Conservation (phyloP, 2,113 vertebrate genomes). For the Theristicus caerulescens region DNA sequence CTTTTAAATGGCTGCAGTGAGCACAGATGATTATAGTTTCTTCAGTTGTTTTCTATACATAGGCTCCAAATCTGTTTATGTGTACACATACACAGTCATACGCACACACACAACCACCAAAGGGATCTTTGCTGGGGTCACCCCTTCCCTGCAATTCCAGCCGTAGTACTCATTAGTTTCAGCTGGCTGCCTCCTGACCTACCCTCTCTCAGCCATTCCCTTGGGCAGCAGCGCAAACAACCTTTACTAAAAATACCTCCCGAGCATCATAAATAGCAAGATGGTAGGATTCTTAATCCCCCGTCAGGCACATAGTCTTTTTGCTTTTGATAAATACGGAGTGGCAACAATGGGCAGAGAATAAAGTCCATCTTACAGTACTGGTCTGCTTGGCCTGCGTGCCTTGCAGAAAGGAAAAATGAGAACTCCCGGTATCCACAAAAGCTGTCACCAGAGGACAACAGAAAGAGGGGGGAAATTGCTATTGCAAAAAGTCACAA, state of each 20-base stretch:
- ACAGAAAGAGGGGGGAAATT: neutral
- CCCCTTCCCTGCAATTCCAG: neutral
- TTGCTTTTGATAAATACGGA: neutral
- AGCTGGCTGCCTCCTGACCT: constrained; percentile 11
- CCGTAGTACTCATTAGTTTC: neutral
- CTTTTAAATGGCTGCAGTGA: neutral
- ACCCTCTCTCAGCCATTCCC: neutral
- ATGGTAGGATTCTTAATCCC: neutral
- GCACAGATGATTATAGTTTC: neutral
- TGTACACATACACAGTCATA: neutral
- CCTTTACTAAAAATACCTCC: constrained; percentile 40
- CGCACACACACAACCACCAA: accelerated
- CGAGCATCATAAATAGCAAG: constrained; percentile 43
- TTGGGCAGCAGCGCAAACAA: neutral
- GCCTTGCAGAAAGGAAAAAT: constrained; percentile 7
- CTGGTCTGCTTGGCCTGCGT: neutral
- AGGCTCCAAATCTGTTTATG: neutral
- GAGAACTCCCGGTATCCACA: neutral
- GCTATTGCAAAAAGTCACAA: neutral
- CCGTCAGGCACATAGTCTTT: neutral
- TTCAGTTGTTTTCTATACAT: neutral
- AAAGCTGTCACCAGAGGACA: neutral
- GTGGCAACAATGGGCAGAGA: neutral
- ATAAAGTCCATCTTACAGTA: neutral
- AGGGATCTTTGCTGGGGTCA: neutral